Base-by-base conservation (phyloP, 2,888 invertebrate genomes). In the Drosophila phalerata region DNA sequence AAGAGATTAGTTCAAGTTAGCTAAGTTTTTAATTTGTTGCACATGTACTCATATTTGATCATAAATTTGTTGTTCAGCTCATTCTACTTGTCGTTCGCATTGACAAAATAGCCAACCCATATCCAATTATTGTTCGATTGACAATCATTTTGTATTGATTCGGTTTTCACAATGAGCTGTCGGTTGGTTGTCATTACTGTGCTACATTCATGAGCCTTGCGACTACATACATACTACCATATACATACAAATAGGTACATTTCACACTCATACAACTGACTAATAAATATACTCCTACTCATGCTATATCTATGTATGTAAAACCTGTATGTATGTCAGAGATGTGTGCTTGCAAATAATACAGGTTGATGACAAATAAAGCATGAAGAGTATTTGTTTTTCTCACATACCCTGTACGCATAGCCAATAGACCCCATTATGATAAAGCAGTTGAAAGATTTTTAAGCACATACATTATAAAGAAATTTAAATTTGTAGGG, bases 71-170 rank as follows among this genome's bases (percentile, higher is more conserved):
- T 32, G 30, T 13, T 5, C 0, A 25, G 25, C n/a, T 13, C 3
- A 25, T 25, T 25, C 3, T 4, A 11, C 17, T 42, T 22, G 22
- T 38, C 11, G 43, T 47, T 47, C 10, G 4, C 19, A 17, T 48
- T 47, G 40, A 25, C 32, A 42, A 47, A 8, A 13, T 52, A 10
- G 28, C 25, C 34, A n/a, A 5, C 22, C n/a, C 5, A 22, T 22
- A 25, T n/a, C 43, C 75, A 76, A 75, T 79, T 76, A 75, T 61
- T 79, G 64, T 58, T 53, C 61, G 70, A 67, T 72, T 80, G 90
- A 72, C 89, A 85, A 80, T 84, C 69, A 73, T 76, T 80, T 63
- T 37, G 61, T 78, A 90, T 89, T 78, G 85, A 87, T 89, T 89
- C 61, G 72, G 42, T 72, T 65, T 78, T 43, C 52, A 69, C 76